These are phyloP conservation scores for Pardosa pseudoannulata DNA, from an alignment of 2,888 invertebrate species.

Conservation along the genomic window DNA sequence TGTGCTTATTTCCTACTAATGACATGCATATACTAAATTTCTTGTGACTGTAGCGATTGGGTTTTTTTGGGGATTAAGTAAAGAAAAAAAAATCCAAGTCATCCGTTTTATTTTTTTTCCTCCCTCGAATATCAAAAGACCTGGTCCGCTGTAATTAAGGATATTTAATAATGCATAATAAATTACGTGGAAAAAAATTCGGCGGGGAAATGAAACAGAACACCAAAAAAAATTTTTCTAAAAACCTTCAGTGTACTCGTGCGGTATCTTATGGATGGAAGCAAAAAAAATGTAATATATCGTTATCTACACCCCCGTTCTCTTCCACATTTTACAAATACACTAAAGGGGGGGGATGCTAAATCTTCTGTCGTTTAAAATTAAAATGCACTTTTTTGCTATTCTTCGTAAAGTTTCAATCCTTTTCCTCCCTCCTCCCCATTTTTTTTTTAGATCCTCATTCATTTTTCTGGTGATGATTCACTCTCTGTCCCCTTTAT, in stretches of 20 bases:
- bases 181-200: conserved; percentile 58
- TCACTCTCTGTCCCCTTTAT: conserved; percentile 44
- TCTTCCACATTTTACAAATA: conserved; percentile 54
- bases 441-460: conserved; percentile 55
- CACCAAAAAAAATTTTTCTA: conserved; percentile 28
- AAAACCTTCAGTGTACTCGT: conserved; percentile 52
- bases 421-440: conserved; percentile 33
- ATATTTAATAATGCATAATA: conserved; percentile 72
- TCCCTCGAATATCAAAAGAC: conserved; percentile 60
- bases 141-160: conserved; percentile 63
- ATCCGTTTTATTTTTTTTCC: conserved; percentile 31
- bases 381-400: conserved; percentile 53
- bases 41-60: conserved; percentile 32
- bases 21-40: conserved; percentile 46
- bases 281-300: conserved; percentile 62
- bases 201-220: conserved; percentile 56
- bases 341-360: conserved; percentile 28
- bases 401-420: conserved; percentile 49
- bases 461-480: conserved; percentile 70
- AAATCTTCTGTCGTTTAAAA: conserved; percentile 69
- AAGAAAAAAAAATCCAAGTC: conserved; percentile 30
- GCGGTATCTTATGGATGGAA: conserved; percentile 32
- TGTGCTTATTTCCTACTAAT: conserved; percentile 29
- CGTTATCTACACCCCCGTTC: conserved; percentile 60
- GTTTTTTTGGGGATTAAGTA: conserved; percentile 15